Percentiles rank a stretch among this genome's conserved stretches.
These are phyloP conservation scores for Acanthoscelides obtectus DNA, from an alignment of 2,888 invertebrate species.

Conservation along the genomic window DNA sequence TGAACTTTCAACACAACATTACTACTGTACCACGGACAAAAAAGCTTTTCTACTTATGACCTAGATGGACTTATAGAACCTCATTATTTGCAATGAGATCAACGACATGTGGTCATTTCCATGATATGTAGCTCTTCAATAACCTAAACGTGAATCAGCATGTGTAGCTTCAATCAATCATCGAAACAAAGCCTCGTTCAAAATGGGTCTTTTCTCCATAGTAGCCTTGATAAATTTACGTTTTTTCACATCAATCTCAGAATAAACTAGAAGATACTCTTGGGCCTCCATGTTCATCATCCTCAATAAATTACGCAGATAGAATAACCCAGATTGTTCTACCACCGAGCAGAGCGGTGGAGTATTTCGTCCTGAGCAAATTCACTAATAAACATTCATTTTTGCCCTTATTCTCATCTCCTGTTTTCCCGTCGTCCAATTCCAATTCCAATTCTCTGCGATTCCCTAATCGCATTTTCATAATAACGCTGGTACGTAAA, in stretches of 20 bases:
- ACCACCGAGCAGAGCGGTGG: neutral
- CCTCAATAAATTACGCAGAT: neutral
- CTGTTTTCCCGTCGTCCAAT: neutral
- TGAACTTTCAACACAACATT: no score
- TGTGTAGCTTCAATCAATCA: no score
- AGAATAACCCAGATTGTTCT: neutral
- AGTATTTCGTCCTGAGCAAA: neutral
- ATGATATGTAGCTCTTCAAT: no score
- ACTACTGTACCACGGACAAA: no score
- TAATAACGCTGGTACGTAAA: neutral
- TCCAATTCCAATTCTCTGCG: neutral
- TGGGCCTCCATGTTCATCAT: neutral
- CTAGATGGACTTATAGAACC: no score
- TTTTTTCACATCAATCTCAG: neutral
- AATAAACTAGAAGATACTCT: neutral
- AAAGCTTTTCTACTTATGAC: no score
- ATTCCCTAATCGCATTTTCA: neutral
- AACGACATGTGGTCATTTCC: no score
- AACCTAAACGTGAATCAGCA: no score
- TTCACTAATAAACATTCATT: neutral
- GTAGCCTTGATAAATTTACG: no score
- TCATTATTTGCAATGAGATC: no score
- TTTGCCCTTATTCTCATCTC: neutral
- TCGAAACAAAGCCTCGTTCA: no score
- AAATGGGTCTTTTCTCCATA: no score